Percentiles rank a stretch among this genome's conserved stretches.
Evolutionary conservation across 2,797 vertebrate species (phyloP).

Genomic region (Limnodromus scolopaceus): DNA sequence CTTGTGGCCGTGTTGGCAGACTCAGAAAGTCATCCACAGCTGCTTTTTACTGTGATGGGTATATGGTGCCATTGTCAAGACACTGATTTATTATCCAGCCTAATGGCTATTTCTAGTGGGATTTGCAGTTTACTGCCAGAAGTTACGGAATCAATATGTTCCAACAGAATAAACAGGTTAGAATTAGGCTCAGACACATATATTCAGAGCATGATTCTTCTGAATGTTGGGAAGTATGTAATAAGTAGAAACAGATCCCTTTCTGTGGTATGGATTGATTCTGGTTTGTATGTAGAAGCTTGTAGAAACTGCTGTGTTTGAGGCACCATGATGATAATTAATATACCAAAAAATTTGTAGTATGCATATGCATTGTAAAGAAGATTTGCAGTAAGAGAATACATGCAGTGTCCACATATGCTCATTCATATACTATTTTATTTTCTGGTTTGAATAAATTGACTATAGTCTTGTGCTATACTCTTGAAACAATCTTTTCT

Average conservation of each 20-base stretch:
- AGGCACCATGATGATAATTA: not conserved
- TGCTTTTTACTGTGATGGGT: not conserved
- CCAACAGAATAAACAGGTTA: not conserved
- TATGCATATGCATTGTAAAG: not conserved
- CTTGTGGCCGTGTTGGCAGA: not conserved
- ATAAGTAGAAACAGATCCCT: not conserved
- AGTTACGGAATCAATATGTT: not conserved
- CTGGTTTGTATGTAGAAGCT: not conserved
- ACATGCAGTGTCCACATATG: not conserved
- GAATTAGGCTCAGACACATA: not conserved
- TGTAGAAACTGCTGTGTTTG: not conserved
- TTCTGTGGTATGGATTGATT: not conserved
- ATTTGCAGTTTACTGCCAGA: not conserved
- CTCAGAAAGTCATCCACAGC: not conserved
- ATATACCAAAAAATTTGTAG: not conserved
- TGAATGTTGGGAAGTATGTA: not conserved
- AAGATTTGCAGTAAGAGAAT: not conserved
- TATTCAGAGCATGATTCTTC: not conserved
- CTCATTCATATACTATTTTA: not conserved
- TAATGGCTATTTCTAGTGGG: not conserved
- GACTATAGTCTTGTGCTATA: not conserved
- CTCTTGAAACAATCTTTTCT: not conserved
- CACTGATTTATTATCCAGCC: slow-evolving; percentile 22
- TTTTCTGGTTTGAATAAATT: not conserved
- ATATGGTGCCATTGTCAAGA: not conserved